Evolutionary conservation across 1,140 invertebrate genomes (phyloP).

Genomic region (Calliopsis andreniformis): DNA sequence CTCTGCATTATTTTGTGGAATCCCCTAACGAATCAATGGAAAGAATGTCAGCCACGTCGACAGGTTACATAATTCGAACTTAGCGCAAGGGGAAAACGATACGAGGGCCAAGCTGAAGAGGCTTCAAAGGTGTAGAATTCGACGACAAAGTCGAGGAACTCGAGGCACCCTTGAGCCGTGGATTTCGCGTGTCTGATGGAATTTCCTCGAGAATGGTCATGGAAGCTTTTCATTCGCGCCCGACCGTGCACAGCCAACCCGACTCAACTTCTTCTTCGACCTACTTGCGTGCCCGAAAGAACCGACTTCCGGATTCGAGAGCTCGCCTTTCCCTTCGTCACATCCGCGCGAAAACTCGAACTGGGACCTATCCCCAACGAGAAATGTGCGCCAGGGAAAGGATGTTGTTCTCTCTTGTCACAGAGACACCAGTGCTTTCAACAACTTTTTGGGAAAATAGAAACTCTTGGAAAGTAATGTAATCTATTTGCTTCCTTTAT

Average conservation of each 20-base stretch:
- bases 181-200: conserved; percentile 49
- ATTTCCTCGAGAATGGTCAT: conserved; percentile 45
- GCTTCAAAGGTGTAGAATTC: conserved; percentile 27
- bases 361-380: not conserved
- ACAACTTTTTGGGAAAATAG: not conserved
- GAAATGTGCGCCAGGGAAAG: not conserved
- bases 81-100: not conserved
- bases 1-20: too few species aligned
- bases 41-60: too few species aligned
- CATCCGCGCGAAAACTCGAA: conserved; percentile 16
- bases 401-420: not conserved
- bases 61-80: not conserved
- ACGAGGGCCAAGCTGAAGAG: not conserved
- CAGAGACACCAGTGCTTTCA: not conserved
- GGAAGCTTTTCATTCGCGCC: conserved; percentile 44
- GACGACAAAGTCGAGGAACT: conserved; percentile 28
- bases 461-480: too few species aligned
- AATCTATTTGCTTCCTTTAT: too few species aligned
- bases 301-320: conserved; percentile 36
- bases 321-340: conserved; percentile 9
- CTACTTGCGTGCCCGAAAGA: conserved; percentile 36
- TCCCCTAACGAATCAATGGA: not conserved
- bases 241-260: conserved; percentile 1
- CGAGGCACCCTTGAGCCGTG: conserved; percentile 34
- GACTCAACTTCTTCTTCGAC: conserved; percentile 37